Evolutionary conservation across 2,797 vertebrate species (phyloP).

Genomic region (Betta splendens): DNA sequence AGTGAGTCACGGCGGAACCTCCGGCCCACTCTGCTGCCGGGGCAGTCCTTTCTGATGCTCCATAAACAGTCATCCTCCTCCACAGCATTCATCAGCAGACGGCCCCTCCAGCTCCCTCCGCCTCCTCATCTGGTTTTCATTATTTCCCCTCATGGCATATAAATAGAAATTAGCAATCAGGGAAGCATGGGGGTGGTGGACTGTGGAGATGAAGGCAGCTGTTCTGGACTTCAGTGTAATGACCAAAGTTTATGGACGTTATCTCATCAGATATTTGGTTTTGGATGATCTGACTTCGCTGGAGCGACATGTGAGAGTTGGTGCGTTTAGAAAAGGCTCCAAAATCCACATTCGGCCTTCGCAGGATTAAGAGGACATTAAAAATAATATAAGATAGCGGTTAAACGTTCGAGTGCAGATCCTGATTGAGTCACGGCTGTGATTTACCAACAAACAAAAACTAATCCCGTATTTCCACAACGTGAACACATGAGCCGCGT

Average conservation of each 20-base stretch:
- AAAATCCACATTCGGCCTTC: conserved; percentile 32
- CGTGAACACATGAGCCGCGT: conserved; percentile 30
- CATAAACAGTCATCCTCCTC: conserved; percentile 70
- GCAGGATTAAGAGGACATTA: conserved; percentile 32
- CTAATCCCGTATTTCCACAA: conserved; percentile 11
- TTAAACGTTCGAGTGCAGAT: conserved; percentile 14
- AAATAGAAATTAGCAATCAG: conserved; percentile 77
- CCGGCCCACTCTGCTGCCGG: conserved; percentile 62
- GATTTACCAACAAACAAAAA: conserved; percentile 11
- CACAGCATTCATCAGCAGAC: conserved; percentile 67
- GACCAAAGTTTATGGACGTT: conserved; percentile 60
- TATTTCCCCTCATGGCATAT: conserved; percentile 72
- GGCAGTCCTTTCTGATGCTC: conserved; percentile 65
- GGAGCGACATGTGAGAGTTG: conserved; percentile 39
- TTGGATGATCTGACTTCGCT: conserved; percentile 23
- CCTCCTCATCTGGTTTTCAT: conserved; percentile 73
- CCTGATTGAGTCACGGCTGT: conserved; percentile 15
- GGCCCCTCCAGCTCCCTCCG: conserved; percentile 57
- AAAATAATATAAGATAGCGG: conserved; percentile 13
- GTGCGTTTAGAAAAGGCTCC: conserved; percentile 33
- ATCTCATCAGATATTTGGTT: conserved; percentile 52
- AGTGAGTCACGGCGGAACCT: conserved; percentile 80
- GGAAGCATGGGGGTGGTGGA: conserved; percentile 59
- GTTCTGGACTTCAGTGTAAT: conserved; percentile 42
- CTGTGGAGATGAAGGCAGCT: conserved; percentile 44